Evolutionary conservation across 2,888 invertebrate species (phyloP), one percentile per base, ranked within the genome.

Genomic region (Oligia latruncula): DNA sequence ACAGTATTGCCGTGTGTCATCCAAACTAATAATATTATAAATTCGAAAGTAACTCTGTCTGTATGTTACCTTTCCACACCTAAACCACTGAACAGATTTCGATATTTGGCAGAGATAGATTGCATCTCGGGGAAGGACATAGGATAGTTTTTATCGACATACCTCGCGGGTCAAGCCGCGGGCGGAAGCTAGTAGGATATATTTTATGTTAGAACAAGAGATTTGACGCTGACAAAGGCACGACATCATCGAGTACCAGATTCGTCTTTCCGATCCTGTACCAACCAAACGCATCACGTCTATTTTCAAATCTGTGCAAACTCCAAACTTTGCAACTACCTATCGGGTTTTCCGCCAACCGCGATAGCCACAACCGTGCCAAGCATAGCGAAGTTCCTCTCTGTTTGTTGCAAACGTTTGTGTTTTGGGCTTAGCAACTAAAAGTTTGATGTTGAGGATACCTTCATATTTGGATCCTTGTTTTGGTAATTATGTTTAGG

Each of bases 331-430:
- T 65, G 13, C 35, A 13, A 62, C 71, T 88, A 86, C 82, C 77
- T 86, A 78, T 66, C 72, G 75, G 64, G 60, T 67, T 77, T 35
- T 20, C 77, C 64, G 74, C 46, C 67, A 78, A 74, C 88, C 87
- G 49, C 83, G 76, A 71, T 67, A 78, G 35, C 82, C 86, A 73
- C 65, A 78, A 58, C 71, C 70, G 71, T 74, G 49, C 86, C 75
- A 71, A 76, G 80, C 76, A 71, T 74, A 74, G 60, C 71, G 15
- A 58, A 86, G 76, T 78, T 86, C 15, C 58, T 58, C 66, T 71
- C 46, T 71, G 83, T 80, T 82, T 77, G 83, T 82, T 60, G 64
- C 88, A 58, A 88, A 87, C 83, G 70, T 83, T 87, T 87, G 86
- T 75, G 66, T 83, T 83, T 86, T 13, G 71, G 74, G 75, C 77